These are phyloP conservation scores for Acronicta aceris DNA, from an alignment of 2,888 invertebrate species.

Conservation along the genomic window DNA sequence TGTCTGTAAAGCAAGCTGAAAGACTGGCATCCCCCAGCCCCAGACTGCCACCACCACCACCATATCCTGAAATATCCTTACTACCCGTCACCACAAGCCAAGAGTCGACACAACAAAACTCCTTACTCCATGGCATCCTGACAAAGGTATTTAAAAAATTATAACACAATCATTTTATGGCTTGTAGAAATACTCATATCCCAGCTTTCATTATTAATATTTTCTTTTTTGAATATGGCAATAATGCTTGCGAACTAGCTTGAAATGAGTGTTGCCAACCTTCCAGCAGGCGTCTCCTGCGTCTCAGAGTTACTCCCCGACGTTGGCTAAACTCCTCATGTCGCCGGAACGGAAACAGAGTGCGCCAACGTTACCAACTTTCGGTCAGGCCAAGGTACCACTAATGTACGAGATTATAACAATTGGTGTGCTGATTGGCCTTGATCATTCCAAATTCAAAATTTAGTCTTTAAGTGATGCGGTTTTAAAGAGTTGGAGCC, in stretches of 20 bases:
- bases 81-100: constrained; percentile 90
- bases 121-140: constrained; percentile 93
- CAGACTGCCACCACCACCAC: constrained; percentile 90
- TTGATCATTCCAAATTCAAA: constrained; percentile 85
- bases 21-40: constrained; percentile 78
- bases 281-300: constrained; percentile 87
- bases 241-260: constrained; percentile 70
- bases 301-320: constrained; percentile 93
- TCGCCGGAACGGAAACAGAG: constrained; percentile 89
- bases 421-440: constrained; percentile 88
- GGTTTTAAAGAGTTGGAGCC: constrained; percentile 64
- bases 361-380: constrained; percentile 82
- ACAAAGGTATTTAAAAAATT: constrained; percentile 89
- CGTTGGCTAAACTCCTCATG: constrained; percentile 94
- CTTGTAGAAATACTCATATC: constrained; percentile 59
- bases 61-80: constrained; percentile 94
- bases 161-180: constrained; percentile 27
- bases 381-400: constrained; percentile 89
- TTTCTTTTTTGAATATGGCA: constrained; percentile 61
- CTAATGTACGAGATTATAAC: constrained; percentile 73
- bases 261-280: constrained; percentile 88
- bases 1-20: constrained; percentile 71
- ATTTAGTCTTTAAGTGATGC: constrained; percentile 81
- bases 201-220: constrained; percentile 62
- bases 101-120: constrained; percentile 87